These are phyloP conservation scores for Ginglymostoma cirratum DNA, from an alignment of 2,113 vertebrate species.

Conservation along the genomic window DNA sequence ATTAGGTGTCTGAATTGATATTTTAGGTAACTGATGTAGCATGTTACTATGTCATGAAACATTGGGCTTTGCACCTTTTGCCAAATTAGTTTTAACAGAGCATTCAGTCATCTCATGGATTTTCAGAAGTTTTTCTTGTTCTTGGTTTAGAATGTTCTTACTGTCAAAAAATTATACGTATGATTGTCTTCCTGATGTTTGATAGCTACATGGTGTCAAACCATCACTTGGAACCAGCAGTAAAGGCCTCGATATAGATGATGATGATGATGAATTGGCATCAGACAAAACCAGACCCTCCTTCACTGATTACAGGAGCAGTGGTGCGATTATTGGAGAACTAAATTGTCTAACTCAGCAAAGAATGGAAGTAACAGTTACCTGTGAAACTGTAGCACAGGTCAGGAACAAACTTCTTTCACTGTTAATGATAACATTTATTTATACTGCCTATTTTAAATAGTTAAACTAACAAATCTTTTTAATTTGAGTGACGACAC, in stretches of 20 bases:
- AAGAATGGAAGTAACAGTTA: slow-evolving; percentile 47
- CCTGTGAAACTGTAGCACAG: slow-evolving; percentile 49
- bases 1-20: not conserved
- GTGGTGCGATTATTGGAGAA: slow-evolving; percentile 50
- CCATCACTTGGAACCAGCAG: slow-evolving; percentile 39
- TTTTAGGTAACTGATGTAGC: not conserved
- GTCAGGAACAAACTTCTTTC: slow-evolving; percentile 40
- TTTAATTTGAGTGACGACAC: not conserved
- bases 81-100: slow-evolving; percentile 30
- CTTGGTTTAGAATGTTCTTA: not conserved
- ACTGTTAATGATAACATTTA: not conserved
- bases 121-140: not conserved
- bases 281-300: not conserved
- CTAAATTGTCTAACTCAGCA: slow-evolving; percentile 50
- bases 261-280: not conserved
- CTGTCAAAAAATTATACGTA: not conserved
- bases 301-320: slow-evolving; percentile 45
- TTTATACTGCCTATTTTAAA: not conserved
- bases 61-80: not conserved
- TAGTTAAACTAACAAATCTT: not conserved
- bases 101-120: slow-evolving; percentile 26
- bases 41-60: not conserved
- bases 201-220: slow-evolving; percentile 45
- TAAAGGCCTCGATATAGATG: not conserved
- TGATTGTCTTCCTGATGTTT: slow-evolving; percentile 30